Base-by-base conservation (phyloP, 2,113 vertebrate species). In the Motacilla tschutschensis region DNA sequence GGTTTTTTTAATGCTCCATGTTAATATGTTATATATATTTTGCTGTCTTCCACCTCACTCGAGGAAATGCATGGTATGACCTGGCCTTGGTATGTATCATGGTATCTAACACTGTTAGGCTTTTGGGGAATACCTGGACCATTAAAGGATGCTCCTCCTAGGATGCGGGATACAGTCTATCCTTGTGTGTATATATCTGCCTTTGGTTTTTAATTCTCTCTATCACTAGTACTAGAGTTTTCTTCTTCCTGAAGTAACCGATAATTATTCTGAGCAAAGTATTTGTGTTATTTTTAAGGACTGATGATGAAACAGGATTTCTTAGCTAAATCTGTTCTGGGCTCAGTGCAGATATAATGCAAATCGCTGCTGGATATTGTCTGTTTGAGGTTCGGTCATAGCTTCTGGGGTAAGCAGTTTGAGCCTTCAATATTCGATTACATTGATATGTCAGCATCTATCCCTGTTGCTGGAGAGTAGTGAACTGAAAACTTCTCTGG, bases 1-100 rank as follows among this genome's bases (percentile, higher is more conserved):
- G 1, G 31, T 60, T 9, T 22, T 29, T 47, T 16, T 2, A 17
- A 47, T n/a, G 15, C 53, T 76, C 14, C 29, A 0, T 44, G 14
- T 64, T 63, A 59, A 25, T 51, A 26, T 12, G 29, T 12, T 76
- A 2, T 76, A 2, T 55, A 25, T 28, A 20, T 17, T 58, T 75
- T 79, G 35, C 17, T 83, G 4, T 62, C 29, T 19, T 81, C 28
- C 6, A 50, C 19, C 17, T 89, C 17, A 8, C 25, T 70, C 67
- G 35, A 73, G 40, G 64, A 80, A 80, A 47, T 48, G 24, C 5
- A 2, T 26, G 19, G 19, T 63, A 22, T 66, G 51, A 73, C 18
- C 7, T 43, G 40, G 19, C 16, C 21, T 73, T 0, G 0, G 14
- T 63, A 18, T 10, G 4, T 48, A 1, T 54, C 3, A 6, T 7